Evolutionary conservation across 2,113 vertebrate species (phyloP), one percentile per base, ranked within the genome.

Genomic region (Daboia siamensis): DNA sequence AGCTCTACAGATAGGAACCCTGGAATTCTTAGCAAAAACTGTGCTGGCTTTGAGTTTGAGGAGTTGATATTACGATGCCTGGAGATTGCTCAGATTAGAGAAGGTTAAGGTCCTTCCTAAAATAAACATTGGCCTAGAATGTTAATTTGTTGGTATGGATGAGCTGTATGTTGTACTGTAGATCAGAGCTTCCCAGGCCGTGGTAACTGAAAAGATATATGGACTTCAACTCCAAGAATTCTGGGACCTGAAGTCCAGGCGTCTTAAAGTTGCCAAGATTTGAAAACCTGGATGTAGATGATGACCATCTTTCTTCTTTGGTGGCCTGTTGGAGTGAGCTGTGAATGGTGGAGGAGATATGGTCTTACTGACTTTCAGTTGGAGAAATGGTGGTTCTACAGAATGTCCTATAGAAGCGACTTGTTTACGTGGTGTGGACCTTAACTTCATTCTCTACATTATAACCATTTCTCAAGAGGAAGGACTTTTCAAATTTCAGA

Each of bases 371-470:
- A 90, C 20, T 44, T 61, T 17, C 26, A 21, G 3, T 24, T 48
- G 24, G 39, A 57, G 52, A 56, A 91, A 86, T 5, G 8, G 2
- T 54, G 2, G 24, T 24, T 64, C n/a, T 56, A 56, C 21, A 23
- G 20, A 90, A 54, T n/a, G 86, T 13, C 48, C 17, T 87, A 0
- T 21, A 29, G 48, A 0, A 89, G 90, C 90, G 90, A 57, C 94
- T 90, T 90, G 74, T n/a, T 48, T 12, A 44, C 5, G 44, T 51
- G 5, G 93, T 95, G 93, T 52, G 61, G 1, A 93, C 93, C 46
- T 24, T 23, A 51, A 86, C 46, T 86, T 46, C 54, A 89, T 90
- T 24, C 55, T 29, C 92, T 80, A 7, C 91, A 52, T 93, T 92
- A 64, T 87, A 91, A 5, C 2, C 33, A 59, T 88, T 87, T 13